phyloP scores from a whole-genome alignment of 2,113 vertebrate genomes.

The Platanista minor region DNA sequence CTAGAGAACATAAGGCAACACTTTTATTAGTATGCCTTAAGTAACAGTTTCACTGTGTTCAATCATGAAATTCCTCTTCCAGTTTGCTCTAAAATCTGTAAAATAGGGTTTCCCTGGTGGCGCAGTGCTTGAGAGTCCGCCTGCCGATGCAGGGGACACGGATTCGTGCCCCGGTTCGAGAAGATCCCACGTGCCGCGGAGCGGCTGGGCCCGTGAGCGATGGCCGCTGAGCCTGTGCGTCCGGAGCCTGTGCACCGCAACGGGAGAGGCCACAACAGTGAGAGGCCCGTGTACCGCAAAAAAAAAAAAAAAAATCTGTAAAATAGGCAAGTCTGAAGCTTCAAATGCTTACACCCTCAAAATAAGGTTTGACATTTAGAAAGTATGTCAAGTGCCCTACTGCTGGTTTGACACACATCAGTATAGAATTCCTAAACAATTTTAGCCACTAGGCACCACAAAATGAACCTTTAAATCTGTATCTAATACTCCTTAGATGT shows the following conservation, averaged over 20 bases:
- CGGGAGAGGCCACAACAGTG: no score
- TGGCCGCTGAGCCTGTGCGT: no score
- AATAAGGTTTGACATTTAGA: constrained; percentile 27
- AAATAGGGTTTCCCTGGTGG: no score
- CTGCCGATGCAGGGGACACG: no score
- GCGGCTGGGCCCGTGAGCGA: no score
- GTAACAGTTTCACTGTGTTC: constrained; percentile 3
- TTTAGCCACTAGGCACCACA: background rate
- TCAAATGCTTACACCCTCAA: background rate
- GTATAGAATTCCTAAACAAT: background rate
- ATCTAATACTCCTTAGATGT: background rate
- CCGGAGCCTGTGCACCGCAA: no score
- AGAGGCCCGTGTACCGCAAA: no score
- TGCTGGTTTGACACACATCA: background rate
- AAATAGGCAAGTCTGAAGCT: background rate
- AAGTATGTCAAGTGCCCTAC: constrained; percentile 14
- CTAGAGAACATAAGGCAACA: background rate
- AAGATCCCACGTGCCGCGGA: no score
- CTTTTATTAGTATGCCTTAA: background rate
- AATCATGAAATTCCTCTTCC: background rate
- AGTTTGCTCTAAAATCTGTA: constrained; percentile 21
- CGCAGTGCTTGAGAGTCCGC: no score
- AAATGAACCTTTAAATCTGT: constrained; percentile 17
- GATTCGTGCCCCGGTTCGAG: no score
- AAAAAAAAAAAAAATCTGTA: constrained; percentile 25